Base-by-base conservation (phyloP, 2,888 invertebrate genomes). In the Beris morrisii region DNA sequence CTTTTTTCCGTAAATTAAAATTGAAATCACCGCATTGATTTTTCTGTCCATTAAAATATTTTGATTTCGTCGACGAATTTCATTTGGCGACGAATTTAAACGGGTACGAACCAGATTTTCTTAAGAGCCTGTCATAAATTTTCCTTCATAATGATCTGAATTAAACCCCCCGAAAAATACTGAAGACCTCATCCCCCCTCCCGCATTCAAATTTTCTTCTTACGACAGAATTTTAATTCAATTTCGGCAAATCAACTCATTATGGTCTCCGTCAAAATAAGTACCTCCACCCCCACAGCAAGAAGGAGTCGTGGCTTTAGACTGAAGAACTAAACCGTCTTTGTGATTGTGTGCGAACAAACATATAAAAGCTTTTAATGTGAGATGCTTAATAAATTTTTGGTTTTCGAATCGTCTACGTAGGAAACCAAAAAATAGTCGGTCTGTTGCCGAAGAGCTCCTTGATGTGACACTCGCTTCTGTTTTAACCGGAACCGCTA, bases 311-410 rank as follows among this genome's bases (percentile, higher is more conserved):
- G 53, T 15, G 13, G 12, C 15, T 15, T 38, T 38, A 1, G 38
- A 38, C 38, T 11, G 2, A 58, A 63, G 9, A 38, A 38, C 38
- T 38, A 38, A 38, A 38, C 9, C 5, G 38, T 38, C 7, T 38
- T 38, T 38, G 38, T 38, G 38, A 57, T 58, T 65, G 61, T 66
- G 64, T 68, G 67, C 69, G 65, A 70, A 54, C 66, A 70, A 71
- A 72, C 72, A 72, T 71, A 67, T 71, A 72, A 72, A 72, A 70
- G 72, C 72, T 72, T 71, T 72, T 72, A 72, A 72, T 71, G 70
- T 69, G 57, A 68, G 69, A 68, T 48, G 69, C 57, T 66, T 70
- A 57, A 68, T 68, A 69, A 66, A 66, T 63, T 67, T 57, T 67
- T 44, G 64, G 65, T 32, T 66, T 67, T 65, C 65, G 68, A 65